Base-by-base conservation (phyloP, 2,797 vertebrate genomes). In the Helarctos malayanus region DNA sequence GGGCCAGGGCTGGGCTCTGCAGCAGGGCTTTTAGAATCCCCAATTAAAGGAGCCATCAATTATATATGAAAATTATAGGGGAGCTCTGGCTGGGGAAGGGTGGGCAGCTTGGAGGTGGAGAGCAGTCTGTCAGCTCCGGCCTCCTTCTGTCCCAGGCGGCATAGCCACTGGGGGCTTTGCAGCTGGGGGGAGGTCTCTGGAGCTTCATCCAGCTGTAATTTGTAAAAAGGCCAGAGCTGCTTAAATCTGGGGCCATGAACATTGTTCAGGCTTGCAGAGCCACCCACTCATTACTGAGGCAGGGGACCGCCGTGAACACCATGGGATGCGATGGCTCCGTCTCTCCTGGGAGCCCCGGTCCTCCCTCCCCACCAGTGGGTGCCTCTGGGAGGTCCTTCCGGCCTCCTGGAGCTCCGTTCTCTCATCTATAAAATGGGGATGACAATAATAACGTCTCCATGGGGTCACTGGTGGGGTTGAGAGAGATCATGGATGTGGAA, bases 151-250 rank as follows among this genome's bases (percentile, higher is more conserved):
- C 86, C 45, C 1, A 0, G 71, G 27, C 21, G 10, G 38, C 41
- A 14, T 10, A 52, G 91, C 23, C 80, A 6, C 68, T 0, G 7
- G 49, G 88, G 25, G 32, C 89, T 89, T 49, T n/a, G 35, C 93
- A 95, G 79, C 95, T 89, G 61, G 19, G 59, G 65, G 29, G 76
- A 65, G 32, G 68, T 47, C 73, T 90, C 49, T 0, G 0, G 38
- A 68, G 86, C 94, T 94, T 61, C 81, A 38, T n/a, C n/a, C 88
- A 83, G 90, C 94, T 91, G 29, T 63, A 38, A 82, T 96, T 45
- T 91, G 89, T 76, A 35, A 27, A 71, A 86, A 94, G 91, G 82
- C 93, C 80, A 68, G 75, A 52, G 21, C 52, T 81, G 75, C 81
- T 80, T 95, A 80, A 69, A 71, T 80, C 25, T 0, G 47, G 41